Conservation (phyloP, 2,888 invertebrate species). For the Zaprionus lineosus region DNA sequence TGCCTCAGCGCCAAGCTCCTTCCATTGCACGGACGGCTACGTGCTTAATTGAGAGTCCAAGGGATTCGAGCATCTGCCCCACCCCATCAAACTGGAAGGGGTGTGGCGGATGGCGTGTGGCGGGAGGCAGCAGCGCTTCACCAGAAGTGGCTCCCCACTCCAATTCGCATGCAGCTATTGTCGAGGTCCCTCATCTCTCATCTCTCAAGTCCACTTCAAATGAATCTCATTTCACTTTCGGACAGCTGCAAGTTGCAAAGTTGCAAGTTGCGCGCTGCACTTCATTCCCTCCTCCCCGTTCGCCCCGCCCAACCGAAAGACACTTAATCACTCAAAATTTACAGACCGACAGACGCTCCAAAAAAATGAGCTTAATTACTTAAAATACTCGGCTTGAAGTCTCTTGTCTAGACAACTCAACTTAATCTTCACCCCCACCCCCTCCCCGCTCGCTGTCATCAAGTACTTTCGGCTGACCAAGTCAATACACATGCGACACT, state of each 20-base stretch:
- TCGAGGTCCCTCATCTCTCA: conserved; percentile 15
- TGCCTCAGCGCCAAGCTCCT: conserved; percentile 17
- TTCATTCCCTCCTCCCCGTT: conserved; percentile 12
- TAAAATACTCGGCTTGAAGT: conserved; percentile 21
- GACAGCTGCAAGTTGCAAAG: conserved; percentile 28
- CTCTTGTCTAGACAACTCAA: conserved; percentile 36
- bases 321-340: conserved; percentile 28
- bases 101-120: too few species aligned
- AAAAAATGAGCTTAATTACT: conserved; percentile 34
- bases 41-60: conserved; percentile 60
- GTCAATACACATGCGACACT: conserved; percentile 1
- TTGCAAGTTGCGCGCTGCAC: neutral
- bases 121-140: conserved; percentile 33
- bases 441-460: neutral
- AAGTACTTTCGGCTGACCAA: conserved; percentile 18
- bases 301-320: conserved; percentile 17
- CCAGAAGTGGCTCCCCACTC: conserved; percentile 11
- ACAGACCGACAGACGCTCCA: conserved; percentile 13
- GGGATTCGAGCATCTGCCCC: conserved; percentile 50
- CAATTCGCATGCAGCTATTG: neutral
- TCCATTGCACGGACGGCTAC: conserved; percentile 28
- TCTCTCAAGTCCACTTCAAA: conserved; percentile 45
- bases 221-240: conserved; percentile 19
- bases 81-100: too few species aligned
- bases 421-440: neutral